Evolutionary conservation across 2,113 vertebrate genomes (phyloP), one percentile per base, ranked within the genome.

Genomic region (Aplodontia rufa): DNA sequence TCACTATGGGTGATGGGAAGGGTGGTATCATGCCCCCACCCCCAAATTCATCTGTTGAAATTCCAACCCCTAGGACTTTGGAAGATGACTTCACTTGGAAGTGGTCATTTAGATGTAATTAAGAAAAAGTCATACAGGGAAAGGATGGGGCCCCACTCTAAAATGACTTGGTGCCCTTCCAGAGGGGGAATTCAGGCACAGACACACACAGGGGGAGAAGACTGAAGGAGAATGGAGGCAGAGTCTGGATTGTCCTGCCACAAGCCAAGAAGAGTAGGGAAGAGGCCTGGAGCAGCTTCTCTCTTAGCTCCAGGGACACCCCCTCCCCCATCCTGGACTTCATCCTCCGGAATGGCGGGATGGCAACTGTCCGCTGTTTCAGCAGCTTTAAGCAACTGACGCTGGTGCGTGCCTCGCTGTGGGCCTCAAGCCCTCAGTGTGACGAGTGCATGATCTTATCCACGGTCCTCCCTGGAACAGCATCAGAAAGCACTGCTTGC

Each of bases 351-450:
- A 2, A 22, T n/a, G 2, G 0, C 5, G 37, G 30, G 28, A 42
- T 5, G 3, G 11, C 19, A 32, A 17, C 32, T 14, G 12, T 26
- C 37, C 40, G n/a, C 19, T 53, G 32, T 8, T 74, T 10, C 5
- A 64, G 9, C 22, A 12, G 62, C 20, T 26, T 20, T 24, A 30
- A 51, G 22, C 53, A 37, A 30, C 51, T 13, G 35, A 19, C 4
- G 0, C 7, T 7, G 11, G 19, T 30, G 12, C 2, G 1, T 2
- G 9, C 19, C 55, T 58, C 8, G 4, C 0, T 1, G 22, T 12
- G 49, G 12, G 1, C 1, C 1, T 49, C 26, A n/a, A 5, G 30
- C 16, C 66, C 8, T 49, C 3, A 6, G 6, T 69, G 20, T 2
- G 7, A 66, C 8, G 17, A 11, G 12, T 51, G 28, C 5, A 2